Base-by-base conservation (phyloP, 2,888 invertebrate species). In the Oxystoma pomonae region DNA sequence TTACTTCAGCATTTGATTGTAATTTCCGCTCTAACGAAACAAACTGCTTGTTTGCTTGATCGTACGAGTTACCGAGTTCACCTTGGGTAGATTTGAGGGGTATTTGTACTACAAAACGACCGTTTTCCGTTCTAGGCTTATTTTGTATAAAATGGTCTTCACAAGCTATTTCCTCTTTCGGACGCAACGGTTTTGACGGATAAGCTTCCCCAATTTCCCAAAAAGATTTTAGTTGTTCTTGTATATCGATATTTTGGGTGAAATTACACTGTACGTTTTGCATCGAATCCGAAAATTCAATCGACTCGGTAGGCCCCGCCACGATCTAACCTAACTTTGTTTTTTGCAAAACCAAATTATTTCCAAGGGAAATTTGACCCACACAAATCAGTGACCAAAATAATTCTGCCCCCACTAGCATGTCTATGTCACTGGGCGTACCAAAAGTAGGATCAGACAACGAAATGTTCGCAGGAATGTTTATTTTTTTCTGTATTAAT, bases 11-110 rank as follows among this genome's bases (percentile, higher is more conserved):
- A 20, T 56, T 49, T 16, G 18, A 20, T 12, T 35, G 49, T 21
- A 64, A 63, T 64, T 64, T 64, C n/a, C 57, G 50, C 20, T 64
- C 62, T 1, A 64, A 50, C 1, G 61, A 49, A 19, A 63, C 12
- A 64, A 63, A 58, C 12, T 58, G 21, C 5, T 60, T 65, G 22
- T 55, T 57, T 16, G 62, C 62, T 16, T n/a, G 60, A 5, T 55
- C 35, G 16, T 21, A 21, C 18, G 63, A 60, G 55, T 63, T 60
- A 19, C 62, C 62, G 9, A 65, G 55, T 7, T 19, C n/a, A 9
- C 53, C 55, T 12, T 57, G 60, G 17, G 20, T 20, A 16, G 55
- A 51, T 19, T 61, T 57, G 49, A 63, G 18, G 5, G 62, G 62
- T 16, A 65, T 59, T 17, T 16, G 58, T 1, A 62, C 65, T 50